Evolutionary conservation across 2,113 vertebrate species (phyloP).

Genomic region (Semicossyphus pulcher): DNA sequence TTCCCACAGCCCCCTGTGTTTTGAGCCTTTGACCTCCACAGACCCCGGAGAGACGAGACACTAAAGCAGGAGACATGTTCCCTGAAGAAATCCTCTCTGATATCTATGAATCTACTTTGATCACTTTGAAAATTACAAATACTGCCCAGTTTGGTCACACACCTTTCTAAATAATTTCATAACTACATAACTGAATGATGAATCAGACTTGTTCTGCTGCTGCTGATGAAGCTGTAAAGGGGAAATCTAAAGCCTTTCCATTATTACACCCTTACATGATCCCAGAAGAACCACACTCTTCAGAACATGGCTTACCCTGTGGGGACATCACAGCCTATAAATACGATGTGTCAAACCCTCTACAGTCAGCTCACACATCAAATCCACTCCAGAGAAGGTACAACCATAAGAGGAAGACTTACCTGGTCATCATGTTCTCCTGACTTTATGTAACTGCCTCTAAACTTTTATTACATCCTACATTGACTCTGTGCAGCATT

Average conservation of each 20-base stretch:
- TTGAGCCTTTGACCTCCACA: constrained; percentile 13
- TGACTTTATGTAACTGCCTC: constrained; percentile 33
- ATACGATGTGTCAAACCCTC: background rate
- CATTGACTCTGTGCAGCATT: constrained; percentile 29
- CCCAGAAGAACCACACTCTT: background rate
- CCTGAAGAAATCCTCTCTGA: background rate
- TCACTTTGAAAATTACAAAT: background rate
- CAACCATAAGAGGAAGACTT: background rate
- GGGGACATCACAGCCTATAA: background rate
- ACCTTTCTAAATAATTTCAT: background rate
- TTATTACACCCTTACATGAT: constrained; percentile 1
- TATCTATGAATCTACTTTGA: background rate
- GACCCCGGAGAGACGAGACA: constrained; percentile 36
- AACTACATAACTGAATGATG: background rate
- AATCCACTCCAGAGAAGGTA: constrained; percentile 2
- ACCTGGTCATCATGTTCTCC: constrained; percentile 34
- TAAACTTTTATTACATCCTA: constrained; percentile 56
- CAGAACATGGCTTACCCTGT: background rate
- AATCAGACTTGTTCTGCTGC: background rate
- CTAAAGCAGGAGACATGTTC: background rate
- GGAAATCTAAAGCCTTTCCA: background rate
- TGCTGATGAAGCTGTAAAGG: background rate
- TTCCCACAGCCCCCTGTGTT: constrained; percentile 71
- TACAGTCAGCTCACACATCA: constrained; percentile 8
- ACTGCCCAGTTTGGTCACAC: background rate